Conservation (phyloP, 2,888 invertebrate genomes). For the Trichacis sp. region DNA sequence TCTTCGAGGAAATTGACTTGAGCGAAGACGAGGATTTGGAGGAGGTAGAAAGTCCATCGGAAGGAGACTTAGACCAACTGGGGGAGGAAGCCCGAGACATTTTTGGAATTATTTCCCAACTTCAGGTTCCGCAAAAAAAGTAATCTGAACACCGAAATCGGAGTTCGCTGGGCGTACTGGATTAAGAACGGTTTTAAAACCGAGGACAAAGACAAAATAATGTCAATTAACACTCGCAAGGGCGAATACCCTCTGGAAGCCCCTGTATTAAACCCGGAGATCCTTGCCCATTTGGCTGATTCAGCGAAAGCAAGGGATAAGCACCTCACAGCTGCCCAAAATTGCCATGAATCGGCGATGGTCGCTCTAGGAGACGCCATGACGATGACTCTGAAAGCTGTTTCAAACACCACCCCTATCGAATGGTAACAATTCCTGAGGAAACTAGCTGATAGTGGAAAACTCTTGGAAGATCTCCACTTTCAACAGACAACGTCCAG, state of each 20-base stretch:
- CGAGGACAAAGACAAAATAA: no score
- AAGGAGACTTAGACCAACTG: no score
- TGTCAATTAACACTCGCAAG: no score
- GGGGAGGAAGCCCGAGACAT: no score
- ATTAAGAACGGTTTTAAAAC: no score
- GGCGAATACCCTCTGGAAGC: neutral
- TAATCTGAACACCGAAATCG: no score
- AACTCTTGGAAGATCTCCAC: conserved; percentile 10
- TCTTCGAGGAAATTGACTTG: no score
- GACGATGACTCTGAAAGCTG: neutral
- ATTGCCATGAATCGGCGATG: conserved; percentile 17
- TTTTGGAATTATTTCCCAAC: no score
- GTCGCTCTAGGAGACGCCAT: conserved; percentile 18
- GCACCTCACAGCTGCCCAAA: conserved; percentile 19
- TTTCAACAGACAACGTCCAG: conserved; percentile 16
- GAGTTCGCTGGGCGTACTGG: no score
- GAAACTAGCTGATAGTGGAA: conserved; percentile 11
- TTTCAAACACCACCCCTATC: conserved; percentile 8
- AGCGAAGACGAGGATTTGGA: no score
- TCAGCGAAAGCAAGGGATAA: conserved; percentile 29
- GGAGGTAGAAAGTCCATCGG: no score
- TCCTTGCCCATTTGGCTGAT: conserved; percentile 11
- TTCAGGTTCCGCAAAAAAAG: no score
- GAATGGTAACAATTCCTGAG: neutral
- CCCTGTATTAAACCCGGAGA: conserved; percentile 20